A percentile compares a stretch with the other conserved stretches of the same genome.
Evolutionary conservation across 2,888 invertebrate genomes (phyloP).

Genomic region (Tipula unca): DNA sequence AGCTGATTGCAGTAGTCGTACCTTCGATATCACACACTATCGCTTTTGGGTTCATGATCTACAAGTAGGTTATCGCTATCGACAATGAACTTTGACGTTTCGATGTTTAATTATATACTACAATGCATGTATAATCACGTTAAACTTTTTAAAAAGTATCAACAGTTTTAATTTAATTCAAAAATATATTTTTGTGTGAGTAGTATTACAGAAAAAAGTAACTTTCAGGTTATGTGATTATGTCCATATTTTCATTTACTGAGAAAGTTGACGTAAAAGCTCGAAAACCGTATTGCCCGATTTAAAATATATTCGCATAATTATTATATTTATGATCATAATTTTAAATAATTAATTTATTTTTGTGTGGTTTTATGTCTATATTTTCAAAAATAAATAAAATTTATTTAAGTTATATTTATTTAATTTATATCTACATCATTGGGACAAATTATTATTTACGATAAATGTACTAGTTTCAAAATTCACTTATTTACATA

Average conservation of each 20-base stretch:
- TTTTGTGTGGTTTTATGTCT: too few relatives aligned
- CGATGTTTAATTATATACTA: too few relatives aligned
- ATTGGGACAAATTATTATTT: too few relatives aligned
- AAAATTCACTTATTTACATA: neutral
- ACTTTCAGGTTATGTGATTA: neutral
- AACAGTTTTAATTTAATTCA: neutral
- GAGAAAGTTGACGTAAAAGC: neutral
- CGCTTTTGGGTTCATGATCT: constrained; percentile 29
- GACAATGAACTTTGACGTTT: neutral
- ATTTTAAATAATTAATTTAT: too few relatives aligned
- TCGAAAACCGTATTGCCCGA: neutral
- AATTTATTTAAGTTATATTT: too few relatives aligned
- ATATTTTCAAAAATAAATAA: too few relatives aligned
- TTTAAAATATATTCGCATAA: neutral
- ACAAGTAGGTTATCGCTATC: neutral
- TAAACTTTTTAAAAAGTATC: neutral
- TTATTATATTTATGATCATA: too few relatives aligned
- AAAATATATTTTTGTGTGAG: neutral
- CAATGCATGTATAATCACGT: neutral
- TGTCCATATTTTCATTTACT: neutral
- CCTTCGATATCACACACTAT: constrained; percentile 62
- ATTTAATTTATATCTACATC: too few relatives aligned
- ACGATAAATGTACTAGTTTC: too few relatives aligned
- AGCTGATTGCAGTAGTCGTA: constrained; percentile 61
- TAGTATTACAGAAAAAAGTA: neutral